Base-by-base conservation (phyloP, 2,113 vertebrate genomes). In the Lutjanus erythropterus region DNA sequence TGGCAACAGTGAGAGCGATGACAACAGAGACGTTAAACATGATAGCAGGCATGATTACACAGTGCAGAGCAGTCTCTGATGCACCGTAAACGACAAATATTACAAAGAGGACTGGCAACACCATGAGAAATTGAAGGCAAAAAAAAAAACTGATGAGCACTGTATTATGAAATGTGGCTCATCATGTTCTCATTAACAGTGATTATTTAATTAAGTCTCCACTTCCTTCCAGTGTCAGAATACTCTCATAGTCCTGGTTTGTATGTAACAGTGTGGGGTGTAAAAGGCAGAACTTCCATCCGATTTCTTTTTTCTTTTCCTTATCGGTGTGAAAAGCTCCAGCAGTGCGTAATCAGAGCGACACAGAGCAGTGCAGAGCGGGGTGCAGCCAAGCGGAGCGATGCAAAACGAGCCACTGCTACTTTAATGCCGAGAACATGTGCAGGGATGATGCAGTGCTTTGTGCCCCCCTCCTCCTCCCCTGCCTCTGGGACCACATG, bases 291-390 rank as follows among this genome's bases (percentile, higher is more conserved):
- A 86, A 60, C 18, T 35, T 70, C 49, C 23, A 58, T 37, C 27
- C 5, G 2, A 27, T 66, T 42, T 37, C 9, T 18, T 5, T 52
- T 16, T 37, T 18, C 14, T 58, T 46, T 0, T n/a, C 29, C 49
- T 73, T 25, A 50, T 78, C 31, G 6, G 31, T 61, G 66, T 59
- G 65, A 84, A 76, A 66, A 74, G 62, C 71, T 62, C 81, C 52
- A 68, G 75, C 73, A 39, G 71, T 58, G 81, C 88, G 75, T 87
- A 89, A 90, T 92, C 87, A 91, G 66, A 86, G 72, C 41, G 70
- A 68, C 33, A 35, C 53, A 58, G 21, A 71, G 39, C 33, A 44
- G 68, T 21, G 81, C 72, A 71, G 74, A 83, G 58, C 66, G 41
- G 66, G 88, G 83, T 29, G 76, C 67, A 86, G 85, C 73, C 82